Percentiles rank a stretch among this genome's conserved stretches.
Evolutionary conservation across 2,797 vertebrate species (phyloP).

Genomic region (Holocentrus rufus): DNA sequence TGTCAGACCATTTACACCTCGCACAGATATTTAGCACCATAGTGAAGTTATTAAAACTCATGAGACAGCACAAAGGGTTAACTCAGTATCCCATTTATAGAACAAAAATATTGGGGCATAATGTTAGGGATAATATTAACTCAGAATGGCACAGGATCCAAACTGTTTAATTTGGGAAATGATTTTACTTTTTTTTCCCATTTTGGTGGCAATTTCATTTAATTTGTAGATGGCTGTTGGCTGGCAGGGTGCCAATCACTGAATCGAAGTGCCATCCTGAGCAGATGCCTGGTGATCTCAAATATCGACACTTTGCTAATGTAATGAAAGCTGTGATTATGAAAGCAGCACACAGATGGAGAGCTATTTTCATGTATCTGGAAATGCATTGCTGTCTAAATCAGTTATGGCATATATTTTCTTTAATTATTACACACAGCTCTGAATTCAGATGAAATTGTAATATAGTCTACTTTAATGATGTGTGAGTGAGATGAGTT

Average conservation of each 20-base stretch:
- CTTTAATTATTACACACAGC: constrained; percentile 3
- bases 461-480: too few relatives aligned
- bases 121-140: not conserved
- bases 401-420: too few relatives aligned
- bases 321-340: not conserved
- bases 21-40: not conserved
- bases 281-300: not conserved
- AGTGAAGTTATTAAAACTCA: constrained; percentile 4
- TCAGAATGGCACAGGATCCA: not conserved
- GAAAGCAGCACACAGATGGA: constrained; percentile 4
- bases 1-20: not conserved
- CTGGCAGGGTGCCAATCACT: not conserved
- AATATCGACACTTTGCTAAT: constrained; percentile 1
- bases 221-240: constrained; percentile 1
- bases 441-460: not conserved
- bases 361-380: not conserved
- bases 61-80: not conserved
- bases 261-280: constrained; percentile 1
- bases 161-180: not conserved
- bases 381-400: not conserved
- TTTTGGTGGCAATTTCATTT: not conserved
- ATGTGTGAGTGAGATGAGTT: constrained; percentile 24
- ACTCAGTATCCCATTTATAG: not conserved
- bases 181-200: not conserved
- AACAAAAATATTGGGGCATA: not conserved